Conservation (phyloP, 2,888 invertebrate genomes). For the Dione juno region DNA sequence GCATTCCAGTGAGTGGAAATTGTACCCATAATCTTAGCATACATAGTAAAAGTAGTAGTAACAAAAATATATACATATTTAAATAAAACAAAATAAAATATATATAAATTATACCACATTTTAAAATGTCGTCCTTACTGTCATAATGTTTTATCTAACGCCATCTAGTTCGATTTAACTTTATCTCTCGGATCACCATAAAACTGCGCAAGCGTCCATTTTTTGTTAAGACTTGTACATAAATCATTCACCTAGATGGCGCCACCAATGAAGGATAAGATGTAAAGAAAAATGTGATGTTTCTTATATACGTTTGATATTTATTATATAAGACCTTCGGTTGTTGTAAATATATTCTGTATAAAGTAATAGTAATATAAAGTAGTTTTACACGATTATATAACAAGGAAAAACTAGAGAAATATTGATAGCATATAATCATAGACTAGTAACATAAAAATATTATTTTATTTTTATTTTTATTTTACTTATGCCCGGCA, state of each 20-base stretch:
- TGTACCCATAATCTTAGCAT: too few species aligned
- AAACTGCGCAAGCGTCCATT: conserved; percentile 18
- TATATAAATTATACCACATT: too few species aligned
- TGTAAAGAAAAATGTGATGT: neutral
- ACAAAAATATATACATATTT: too few species aligned
- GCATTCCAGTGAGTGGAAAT: too few species aligned
- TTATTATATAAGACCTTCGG: neutral
- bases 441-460: neutral
- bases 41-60: too few species aligned
- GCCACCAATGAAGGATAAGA: neutral
- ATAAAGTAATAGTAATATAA: too few species aligned
- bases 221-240: neutral
- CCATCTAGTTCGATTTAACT: conserved; percentile 3
- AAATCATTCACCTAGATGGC: conserved; percentile 34
- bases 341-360: neutral
- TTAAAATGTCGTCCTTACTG: neutral
- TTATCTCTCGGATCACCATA: neutral
- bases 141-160: neutral
- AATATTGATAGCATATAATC: neutral
- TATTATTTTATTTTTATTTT: neutral
- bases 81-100: too few species aligned
- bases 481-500: too few species aligned
- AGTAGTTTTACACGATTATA: neutral
- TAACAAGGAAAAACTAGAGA: conserved; percentile 5
- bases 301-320: neutral